phyloP scores from a whole-genome alignment of 2,797 vertebrate species.

The Sparus aurata region DNA sequence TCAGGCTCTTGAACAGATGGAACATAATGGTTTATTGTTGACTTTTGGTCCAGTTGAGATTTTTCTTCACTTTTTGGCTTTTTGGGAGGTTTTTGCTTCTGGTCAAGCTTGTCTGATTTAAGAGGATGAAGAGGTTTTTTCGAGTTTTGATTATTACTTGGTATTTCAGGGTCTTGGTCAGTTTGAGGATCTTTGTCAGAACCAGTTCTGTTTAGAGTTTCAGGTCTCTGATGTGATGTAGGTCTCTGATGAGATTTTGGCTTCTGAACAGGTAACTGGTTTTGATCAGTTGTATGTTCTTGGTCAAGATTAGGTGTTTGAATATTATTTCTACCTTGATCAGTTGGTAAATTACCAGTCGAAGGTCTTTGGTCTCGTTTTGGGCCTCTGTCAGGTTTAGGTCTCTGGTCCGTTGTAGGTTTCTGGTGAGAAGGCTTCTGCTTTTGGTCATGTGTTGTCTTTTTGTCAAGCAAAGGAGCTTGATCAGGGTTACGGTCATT shows the following conservation, averaged over 20 bases:
- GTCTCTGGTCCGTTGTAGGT: constrained; percentile 37
- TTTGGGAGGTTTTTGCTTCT: constrained; percentile 30
- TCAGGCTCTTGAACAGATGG: constrained; percentile 24
- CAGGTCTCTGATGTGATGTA: constrained; percentile 30
- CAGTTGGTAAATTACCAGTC: constrained; percentile 35
- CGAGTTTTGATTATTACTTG: constrained; percentile 26
- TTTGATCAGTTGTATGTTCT: constrained; percentile 18
- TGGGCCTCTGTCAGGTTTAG: constrained; percentile 38
- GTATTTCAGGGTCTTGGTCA: not conserved
- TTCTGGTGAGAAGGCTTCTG: constrained; percentile 41
- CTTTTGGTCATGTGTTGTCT: constrained; percentile 51
- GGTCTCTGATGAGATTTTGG: constrained; percentile 39
- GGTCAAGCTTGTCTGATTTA: constrained; percentile 12
- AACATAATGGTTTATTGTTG: constrained; percentile 17
- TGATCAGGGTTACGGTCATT: constrained; percentile 55
- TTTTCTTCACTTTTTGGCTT: constrained; percentile 23
- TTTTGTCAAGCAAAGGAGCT: constrained; percentile 40
- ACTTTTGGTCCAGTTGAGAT: constrained; percentile 25
- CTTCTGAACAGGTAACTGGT: constrained; percentile 21
- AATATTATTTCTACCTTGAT: constrained; percentile 42
- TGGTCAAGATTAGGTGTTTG: constrained; percentile 22
- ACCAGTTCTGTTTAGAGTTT: constrained; percentile 9
- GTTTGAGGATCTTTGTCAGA: constrained; percentile 34
- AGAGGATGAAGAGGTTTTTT: constrained; percentile 32
- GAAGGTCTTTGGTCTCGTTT: constrained; percentile 18